Conservation (phyloP, 2,113 vertebrate genomes). For the Seriola aureovittata region DNA sequence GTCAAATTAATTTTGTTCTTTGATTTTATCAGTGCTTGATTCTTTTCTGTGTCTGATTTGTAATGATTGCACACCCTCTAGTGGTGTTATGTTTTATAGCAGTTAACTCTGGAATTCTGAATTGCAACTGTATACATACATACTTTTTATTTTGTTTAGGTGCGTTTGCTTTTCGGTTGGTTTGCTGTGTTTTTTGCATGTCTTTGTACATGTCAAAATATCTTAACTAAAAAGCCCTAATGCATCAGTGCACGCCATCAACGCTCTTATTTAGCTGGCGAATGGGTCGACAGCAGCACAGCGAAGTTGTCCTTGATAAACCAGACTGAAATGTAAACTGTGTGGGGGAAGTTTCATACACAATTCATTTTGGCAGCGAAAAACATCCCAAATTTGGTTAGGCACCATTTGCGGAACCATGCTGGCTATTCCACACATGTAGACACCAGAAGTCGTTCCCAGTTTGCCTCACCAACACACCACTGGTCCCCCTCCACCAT, state of each 20-base stretch:
- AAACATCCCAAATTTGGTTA: conserved; percentile 74
- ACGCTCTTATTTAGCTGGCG: not conserved
- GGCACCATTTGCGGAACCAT: conserved; percentile 75
- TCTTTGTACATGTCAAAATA: not conserved
- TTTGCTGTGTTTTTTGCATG: not conserved
- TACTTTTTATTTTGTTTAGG: not conserved
- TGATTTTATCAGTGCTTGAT: not conserved
- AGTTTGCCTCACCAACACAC: conserved; percentile 77
- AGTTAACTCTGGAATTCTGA: not conserved
- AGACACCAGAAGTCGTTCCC: conserved; percentile 78
- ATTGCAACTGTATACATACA: not conserved
- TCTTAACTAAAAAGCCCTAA: not conserved
- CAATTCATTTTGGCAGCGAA: conserved; percentile 74
- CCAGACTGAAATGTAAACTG: conserved; percentile 20
- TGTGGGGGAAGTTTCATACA: conserved; percentile 57
- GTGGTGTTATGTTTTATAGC: conserved; percentile 53
- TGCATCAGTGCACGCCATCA: not conserved
- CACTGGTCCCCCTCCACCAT: conserved; percentile 64
- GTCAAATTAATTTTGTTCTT: not conserved
- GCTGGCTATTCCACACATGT: conserved; percentile 73
- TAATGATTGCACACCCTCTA: conserved; percentile 77
- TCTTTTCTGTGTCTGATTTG: conserved; percentile 42
- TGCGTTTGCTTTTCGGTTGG: not conserved
- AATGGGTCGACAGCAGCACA: not conserved
- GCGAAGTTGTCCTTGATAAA: conserved; percentile 10